A percentile compares a stretch with the other conserved stretches of the same genome.
Conservation (phyloP, 2,888 invertebrate species). For the Dolomedes plantarius region DNA sequence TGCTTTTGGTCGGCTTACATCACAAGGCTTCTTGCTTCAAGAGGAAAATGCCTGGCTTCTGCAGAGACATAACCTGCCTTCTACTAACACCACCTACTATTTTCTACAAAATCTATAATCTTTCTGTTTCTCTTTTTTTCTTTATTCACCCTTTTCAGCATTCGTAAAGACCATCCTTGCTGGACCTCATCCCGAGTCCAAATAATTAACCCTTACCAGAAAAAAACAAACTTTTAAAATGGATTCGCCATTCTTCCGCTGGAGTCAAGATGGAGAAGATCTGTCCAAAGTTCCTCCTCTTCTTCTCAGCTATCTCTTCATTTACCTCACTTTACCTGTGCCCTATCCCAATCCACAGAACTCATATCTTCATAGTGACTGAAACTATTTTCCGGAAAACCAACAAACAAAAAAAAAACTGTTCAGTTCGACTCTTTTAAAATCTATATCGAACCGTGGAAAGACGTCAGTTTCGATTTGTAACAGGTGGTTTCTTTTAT, state of each 20-base stretch:
- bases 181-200: conserved; percentile 62
- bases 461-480: neutral
- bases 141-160: conserved; percentile 45
- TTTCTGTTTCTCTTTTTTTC: conserved; percentile 9
- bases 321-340: conserved; percentile 3
- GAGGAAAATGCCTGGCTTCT: neutral
- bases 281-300: conserved; percentile 14
- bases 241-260: neutral
- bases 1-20: neutral
- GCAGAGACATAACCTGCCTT: neutral
- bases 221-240: neutral
- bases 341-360: neutral
- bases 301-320: neutral
- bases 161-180: conserved; percentile 62
- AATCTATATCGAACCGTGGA: neutral
- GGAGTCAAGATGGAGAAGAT: conserved; percentile 32
- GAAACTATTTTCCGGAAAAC: no score
- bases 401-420: no score
- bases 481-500: neutral
- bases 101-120: neutral
- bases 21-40: neutral
- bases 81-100: neutral
- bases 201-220: conserved; percentile 30
- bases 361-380: conserved; percentile 7
- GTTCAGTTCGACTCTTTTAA: no score